Percentiles rank a stretch among this genome's conserved stretches.
Conservation (phyloP, 2,888 invertebrate genomes). For the Strigamia transsilvanica region DNA sequence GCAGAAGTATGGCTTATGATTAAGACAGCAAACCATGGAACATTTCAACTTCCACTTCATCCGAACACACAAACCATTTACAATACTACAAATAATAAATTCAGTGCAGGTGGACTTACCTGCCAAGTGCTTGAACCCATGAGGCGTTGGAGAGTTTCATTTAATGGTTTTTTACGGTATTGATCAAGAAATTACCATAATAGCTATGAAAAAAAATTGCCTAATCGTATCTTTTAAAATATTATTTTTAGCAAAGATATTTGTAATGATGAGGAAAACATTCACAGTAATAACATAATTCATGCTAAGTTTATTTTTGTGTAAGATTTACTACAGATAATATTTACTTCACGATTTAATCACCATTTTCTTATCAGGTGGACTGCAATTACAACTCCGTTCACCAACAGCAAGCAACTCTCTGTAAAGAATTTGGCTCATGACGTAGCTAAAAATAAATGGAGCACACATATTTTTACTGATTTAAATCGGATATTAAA, state of each 20-base stretch:
- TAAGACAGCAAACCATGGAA: conserved; percentile 62
- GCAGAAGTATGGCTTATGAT: conserved; percentile 71
- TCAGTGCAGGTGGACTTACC: conserved; percentile 66
- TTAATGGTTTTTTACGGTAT: conserved; percentile 74
- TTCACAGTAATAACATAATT: neutral
- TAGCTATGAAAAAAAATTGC: neutral
- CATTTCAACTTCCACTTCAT: conserved; percentile 68
- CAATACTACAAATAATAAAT: conserved; percentile 61
- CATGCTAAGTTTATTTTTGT: conserved; percentile 8
- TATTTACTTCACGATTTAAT: neutral
- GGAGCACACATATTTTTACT: neutral
- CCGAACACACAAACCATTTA: conserved; percentile 67
- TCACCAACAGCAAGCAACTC: neutral
- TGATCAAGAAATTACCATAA: neutral
- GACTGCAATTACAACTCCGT: neutral
- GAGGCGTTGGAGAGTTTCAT: conserved; percentile 72
- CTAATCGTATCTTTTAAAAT: neutral
- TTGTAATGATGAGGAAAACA: neutral
- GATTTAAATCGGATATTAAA: neutral
- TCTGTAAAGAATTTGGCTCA: neutral
- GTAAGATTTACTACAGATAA: neutral
- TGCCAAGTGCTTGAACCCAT: conserved; percentile 73
- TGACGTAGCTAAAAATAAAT: neutral
- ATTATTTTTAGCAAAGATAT: neutral
- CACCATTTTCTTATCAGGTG: neutral